Evolutionary conservation across 1,140 invertebrate species (phyloP).

Genomic region (Nasonia longicornis): DNA sequence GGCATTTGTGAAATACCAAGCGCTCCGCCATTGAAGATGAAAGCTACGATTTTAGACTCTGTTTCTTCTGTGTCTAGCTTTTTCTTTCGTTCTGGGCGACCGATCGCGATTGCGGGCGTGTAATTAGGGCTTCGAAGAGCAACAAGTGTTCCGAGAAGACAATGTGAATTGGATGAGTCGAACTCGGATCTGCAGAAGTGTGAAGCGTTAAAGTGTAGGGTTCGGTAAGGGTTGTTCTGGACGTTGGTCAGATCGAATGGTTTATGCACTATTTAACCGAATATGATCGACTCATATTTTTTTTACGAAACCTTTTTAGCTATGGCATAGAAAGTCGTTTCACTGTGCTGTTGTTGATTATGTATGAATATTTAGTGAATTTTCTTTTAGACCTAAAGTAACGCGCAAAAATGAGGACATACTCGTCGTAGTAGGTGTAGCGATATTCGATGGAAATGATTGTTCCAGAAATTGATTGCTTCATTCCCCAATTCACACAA

Average conservation of each 20-base stretch:
- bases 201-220: background rate
- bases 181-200: background rate
- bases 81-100: background rate
- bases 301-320: too few relatives aligned
- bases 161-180: background rate
- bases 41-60: slow-evolving; percentile 34
- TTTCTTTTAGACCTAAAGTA: too few relatives aligned
- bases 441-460: too few relatives aligned
- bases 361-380: too few relatives aligned
- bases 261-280: too few relatives aligned
- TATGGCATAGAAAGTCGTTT: too few relatives aligned
- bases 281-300: too few relatives aligned
- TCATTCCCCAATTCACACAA: background rate
- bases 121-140: background rate
- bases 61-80: background rate
- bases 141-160: background rate
- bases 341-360: too few relatives aligned
- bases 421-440: too few relatives aligned
- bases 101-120: background rate
- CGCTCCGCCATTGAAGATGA: slow-evolving; percentile 18
- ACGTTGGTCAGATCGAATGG: too few relatives aligned
- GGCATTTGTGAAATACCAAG: background rate
- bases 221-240: background rate
- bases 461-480: background rate
- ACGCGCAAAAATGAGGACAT: too few relatives aligned